phyloP scores from a whole-genome alignment of 2,888 invertebrate species.

The Gymnoscelis rufifasciata region DNA sequence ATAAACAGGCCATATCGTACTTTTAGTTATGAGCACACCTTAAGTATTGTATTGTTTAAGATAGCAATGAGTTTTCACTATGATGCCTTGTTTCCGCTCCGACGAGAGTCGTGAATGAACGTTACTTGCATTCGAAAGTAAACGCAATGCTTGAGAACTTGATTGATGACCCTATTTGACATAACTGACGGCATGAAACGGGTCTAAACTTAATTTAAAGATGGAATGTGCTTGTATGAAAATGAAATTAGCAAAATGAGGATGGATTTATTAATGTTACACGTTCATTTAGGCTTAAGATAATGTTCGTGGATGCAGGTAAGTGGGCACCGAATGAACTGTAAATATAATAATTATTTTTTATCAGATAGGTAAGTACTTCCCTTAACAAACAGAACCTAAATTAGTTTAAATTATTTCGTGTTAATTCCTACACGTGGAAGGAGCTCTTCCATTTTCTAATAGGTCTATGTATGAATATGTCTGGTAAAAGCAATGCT shows the following conservation, averaged over 20 bases:
- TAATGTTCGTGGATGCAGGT: too few relatives aligned
- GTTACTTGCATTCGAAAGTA: constrained; percentile 46
- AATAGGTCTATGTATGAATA: too few relatives aligned
- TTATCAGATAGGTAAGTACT: too few relatives aligned
- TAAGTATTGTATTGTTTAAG: constrained; percentile 14
- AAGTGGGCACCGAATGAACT: too few relatives aligned
- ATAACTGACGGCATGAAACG: constrained; percentile 26
- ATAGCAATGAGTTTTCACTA: constrained; percentile 26
- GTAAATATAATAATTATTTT: too few relatives aligned
- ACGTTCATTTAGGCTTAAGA: too few relatives aligned
- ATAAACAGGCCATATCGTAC: not conserved
- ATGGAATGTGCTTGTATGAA: not conserved
- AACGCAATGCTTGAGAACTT: constrained; percentile 36
- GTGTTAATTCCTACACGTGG: too few relatives aligned
- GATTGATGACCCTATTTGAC: constrained; percentile 29
- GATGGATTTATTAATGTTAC: too few relatives aligned
- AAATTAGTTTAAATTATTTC: too few relatives aligned
- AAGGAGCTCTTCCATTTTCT: too few relatives aligned
- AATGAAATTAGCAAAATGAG: not conserved
- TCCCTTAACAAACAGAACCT: too few relatives aligned
- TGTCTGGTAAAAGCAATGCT: too few relatives aligned
- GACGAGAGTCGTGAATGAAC: constrained; percentile 42
- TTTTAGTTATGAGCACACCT: constrained; percentile 3
- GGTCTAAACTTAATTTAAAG: constrained; percentile 17
- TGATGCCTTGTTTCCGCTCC: constrained; percentile 37